A percentile compares a stretch with the other conserved stretches of the same genome.
Conservation (phyloP, 2,797 vertebrate species). For the Myioborus melanocephalus region DNA sequence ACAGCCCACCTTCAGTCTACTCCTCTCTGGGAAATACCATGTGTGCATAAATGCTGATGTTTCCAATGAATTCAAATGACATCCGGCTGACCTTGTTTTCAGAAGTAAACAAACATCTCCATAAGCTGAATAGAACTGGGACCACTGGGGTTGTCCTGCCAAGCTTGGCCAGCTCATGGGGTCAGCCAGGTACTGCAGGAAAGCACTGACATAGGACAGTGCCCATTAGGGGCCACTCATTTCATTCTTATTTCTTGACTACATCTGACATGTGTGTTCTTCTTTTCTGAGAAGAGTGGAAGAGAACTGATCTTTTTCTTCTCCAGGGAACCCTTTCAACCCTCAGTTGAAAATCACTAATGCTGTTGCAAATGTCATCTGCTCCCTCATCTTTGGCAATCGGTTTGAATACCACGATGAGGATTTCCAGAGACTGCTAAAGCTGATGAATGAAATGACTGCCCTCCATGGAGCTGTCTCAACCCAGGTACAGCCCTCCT, state of each 20-base stretch:
- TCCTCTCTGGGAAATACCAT: fast-evolving
- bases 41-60: fast-evolving
- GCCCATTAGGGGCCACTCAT: neutral
- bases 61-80: neutral
- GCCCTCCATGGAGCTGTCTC: fast-evolving
- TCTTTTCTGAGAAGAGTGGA: neutral
- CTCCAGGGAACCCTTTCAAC: constrained; percentile 68
- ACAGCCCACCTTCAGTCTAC: neutral
- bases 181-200: fast-evolving
- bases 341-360: constrained; percentile 65
- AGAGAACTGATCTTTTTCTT: neutral
- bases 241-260: neutral
- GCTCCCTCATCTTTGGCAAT: constrained; percentile 67
- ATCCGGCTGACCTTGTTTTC: neutral
- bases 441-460: neutral
- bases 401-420: constrained; percentile 70
- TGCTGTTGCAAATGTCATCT: constrained; percentile 73
- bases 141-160: neutral
- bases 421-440: constrained; percentile 62
- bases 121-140: neutral
- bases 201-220: neutral
- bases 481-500: constrained; percentile 33
- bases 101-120: neutral
- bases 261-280: neutral
- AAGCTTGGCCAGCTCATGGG: neutral